Evolutionary conservation across 1,140 invertebrate species (phyloP).

Genomic region (Proctacanthus coquilletti): DNA sequence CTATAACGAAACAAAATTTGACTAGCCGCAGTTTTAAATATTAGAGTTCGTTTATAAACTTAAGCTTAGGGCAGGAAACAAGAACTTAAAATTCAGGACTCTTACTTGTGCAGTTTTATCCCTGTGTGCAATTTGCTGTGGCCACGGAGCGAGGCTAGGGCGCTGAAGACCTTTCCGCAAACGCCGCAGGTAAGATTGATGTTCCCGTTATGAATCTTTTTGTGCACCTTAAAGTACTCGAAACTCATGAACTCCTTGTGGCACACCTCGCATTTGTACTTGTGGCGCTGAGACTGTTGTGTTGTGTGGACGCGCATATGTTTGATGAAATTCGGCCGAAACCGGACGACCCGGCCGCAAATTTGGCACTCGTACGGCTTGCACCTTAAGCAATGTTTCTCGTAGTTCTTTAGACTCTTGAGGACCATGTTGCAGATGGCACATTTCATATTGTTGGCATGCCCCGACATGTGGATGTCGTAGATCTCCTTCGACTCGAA

Average conservation of each 20-base stretch:
- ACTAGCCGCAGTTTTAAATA: too few relatives aligned
- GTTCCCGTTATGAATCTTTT: slow-evolving; percentile 29
- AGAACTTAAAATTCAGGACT: too few relatives aligned
- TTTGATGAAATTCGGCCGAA: slow-evolving; percentile 26
- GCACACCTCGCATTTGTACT: slow-evolving; percentile 30
- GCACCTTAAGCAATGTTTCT: slow-evolving; percentile 27
- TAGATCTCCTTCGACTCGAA: slow-evolving; percentile 27
- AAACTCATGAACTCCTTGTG: slow-evolving; percentile 29
- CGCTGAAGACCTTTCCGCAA: slow-evolving; percentile 28
- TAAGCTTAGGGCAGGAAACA: too few relatives aligned
- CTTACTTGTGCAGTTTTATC: slow-evolving; percentile 28
- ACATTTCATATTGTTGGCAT: slow-evolving; percentile 29
- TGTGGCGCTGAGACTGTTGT: slow-evolving; percentile 26
- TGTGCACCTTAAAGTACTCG: slow-evolving; percentile 29
- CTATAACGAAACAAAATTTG: too few relatives aligned
- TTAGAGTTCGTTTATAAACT: too few relatives aligned
- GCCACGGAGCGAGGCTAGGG: slow-evolving; percentile 22
- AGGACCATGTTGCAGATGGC: slow-evolving; percentile 29
- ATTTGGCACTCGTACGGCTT: slow-evolving; percentile 30
- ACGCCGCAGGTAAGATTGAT: slow-evolving; percentile 28
- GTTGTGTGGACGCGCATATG: slow-evolving; percentile 28
- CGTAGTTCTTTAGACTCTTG: slow-evolving; percentile 26
- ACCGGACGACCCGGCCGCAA: slow-evolving; percentile 25
- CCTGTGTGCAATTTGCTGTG: slow-evolving; percentile 27
- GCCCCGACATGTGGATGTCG: slow-evolving; percentile 26